A percentile compares a stretch with the other conserved stretches of the same genome.
Conservation (phyloP, 2,797 vertebrate species). For the Gallinago stenura region DNA sequence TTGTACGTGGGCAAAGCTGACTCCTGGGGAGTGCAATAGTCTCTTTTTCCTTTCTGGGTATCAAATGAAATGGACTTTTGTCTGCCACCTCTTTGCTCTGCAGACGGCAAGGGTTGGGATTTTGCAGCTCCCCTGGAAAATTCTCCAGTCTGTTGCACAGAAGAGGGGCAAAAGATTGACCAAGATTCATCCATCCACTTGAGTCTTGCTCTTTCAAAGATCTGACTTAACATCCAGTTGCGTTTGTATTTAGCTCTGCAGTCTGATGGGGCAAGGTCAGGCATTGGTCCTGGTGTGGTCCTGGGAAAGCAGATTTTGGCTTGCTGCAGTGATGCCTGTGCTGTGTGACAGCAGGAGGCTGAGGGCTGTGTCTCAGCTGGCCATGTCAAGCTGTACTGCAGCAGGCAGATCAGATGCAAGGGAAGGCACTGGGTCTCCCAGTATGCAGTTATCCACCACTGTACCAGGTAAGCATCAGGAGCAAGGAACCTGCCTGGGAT, state of each 20-base stretch:
- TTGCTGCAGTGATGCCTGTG: not conserved
- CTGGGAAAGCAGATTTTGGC: not conserved
- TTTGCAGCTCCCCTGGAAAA: not conserved
- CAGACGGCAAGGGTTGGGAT: fast-evolving
- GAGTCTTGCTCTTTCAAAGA: not conserved
- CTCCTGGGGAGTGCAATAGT: not conserved
- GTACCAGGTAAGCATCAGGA: not conserved
- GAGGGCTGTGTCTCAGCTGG: not conserved
- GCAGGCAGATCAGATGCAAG: not conserved
- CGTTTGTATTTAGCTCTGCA: not conserved
- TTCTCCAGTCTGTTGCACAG: not conserved
- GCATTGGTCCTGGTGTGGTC: not conserved
- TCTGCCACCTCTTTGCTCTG: not conserved
- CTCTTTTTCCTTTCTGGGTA: not conserved
- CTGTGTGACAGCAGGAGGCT: not conserved
- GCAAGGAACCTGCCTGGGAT: not conserved
- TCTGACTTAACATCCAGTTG: not conserved
- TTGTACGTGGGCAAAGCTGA: not conserved
- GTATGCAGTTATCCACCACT: not conserved
- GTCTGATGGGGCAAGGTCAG: fast-evolving
- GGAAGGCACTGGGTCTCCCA: not conserved
- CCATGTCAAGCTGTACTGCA: not conserved
- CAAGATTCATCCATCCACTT: not conserved
- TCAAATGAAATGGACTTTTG: not conserved
- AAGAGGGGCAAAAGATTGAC: not conserved